phyloP scores from a whole-genome alignment of 2,113 vertebrate genomes.

The Nestor notabilis region DNA sequence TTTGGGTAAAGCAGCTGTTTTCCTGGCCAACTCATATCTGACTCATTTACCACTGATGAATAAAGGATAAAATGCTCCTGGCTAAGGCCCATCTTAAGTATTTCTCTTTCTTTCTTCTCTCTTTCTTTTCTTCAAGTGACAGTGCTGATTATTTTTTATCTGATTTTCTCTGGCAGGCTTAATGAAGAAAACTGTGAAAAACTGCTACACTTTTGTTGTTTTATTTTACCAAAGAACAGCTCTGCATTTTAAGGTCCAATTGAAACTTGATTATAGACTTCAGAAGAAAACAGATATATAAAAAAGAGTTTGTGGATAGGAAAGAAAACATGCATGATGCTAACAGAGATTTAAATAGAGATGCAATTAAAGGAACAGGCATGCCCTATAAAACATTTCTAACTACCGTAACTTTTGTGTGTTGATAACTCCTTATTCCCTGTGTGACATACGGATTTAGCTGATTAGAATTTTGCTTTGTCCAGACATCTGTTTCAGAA shows the following conservation, averaged over 20 bases:
- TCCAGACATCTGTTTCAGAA: slow-evolving; percentile 7
- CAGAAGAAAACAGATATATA: slow-evolving; percentile 2
- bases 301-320: slow-evolving; percentile 27
- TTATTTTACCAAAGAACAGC: slow-evolving; percentile 36
- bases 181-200: slow-evolving; percentile 35
- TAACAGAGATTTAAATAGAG: slow-evolving; percentile 11
- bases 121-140: slow-evolving; percentile 64
- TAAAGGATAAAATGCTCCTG: slow-evolving; percentile 80
- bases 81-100: slow-evolving; percentile 73
- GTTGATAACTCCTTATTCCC: slow-evolving; percentile 13
- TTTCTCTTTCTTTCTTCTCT: slow-evolving; percentile 73
- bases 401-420: not conserved
- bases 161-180: slow-evolving; percentile 53
- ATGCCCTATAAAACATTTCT: not conserved
- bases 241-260: slow-evolving; percentile 20
- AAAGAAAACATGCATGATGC: slow-evolving; percentile 3
- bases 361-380: slow-evolving; percentile 2
- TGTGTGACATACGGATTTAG: not conserved
- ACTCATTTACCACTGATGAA: slow-evolving; percentile 82
- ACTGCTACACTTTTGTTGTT: not conserved
- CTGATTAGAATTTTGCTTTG: slow-evolving; percentile 32
- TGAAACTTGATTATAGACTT: slow-evolving; percentile 53
- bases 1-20: slow-evolving; percentile 80
- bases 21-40: slow-evolving; percentile 82
- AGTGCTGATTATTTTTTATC: slow-evolving; percentile 57